Base-by-base conservation (phyloP, 2,113 vertebrate genomes). In the Apteryx owenii region DNA sequence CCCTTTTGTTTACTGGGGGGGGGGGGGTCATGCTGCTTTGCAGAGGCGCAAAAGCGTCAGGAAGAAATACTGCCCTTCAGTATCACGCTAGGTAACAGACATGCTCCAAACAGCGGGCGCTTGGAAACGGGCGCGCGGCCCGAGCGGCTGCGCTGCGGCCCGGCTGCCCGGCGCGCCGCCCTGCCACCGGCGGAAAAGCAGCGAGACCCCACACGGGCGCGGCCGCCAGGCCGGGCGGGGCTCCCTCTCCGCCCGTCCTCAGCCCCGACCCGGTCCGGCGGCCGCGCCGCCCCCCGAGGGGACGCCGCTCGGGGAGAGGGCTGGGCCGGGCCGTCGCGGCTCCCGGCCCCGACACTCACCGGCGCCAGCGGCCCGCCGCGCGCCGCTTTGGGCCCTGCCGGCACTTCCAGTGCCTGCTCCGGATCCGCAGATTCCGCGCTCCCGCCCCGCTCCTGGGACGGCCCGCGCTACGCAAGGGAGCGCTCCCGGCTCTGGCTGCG, bases 1-100 rank as follows among this genome's bases (percentile, higher is more conserved):
- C 10, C 42, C 8, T 31, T 8, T 25, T 21, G 31, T 8, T 33
- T 26, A 16, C 2, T 0, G 5, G 5, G 16, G 4, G 2, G 0
- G 14, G 48, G 7, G 38, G 9, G 12, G 5, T 26, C 22, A 9
- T 42, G 40, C 5, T 16, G 2, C 22, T 15, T 20, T 0, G 12
- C 14, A 12, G 15, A 44, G 15, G 40, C 2, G 2, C 15, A 51
- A 29, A 61, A 51, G 4, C 5, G 1, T 2, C 60, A 18, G 13
- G 7, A 23, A 3, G 42, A 54, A 50, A 14, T 0, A 2, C 1
- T 1, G 81, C 14, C 6, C n/a, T 6, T 5, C 0, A 13, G 64
- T 4, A 3, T 0, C 7, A 26, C 0, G 69, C 28, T 69, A 5
- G 25, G n/a, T 9, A 2, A 29, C 3, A 12, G 36, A 8, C 51